Evolutionary conservation across 2,113 vertebrate genomes (phyloP), one percentile per base, ranked within the genome.

Genomic region (Atlantisia rogersi): DNA sequence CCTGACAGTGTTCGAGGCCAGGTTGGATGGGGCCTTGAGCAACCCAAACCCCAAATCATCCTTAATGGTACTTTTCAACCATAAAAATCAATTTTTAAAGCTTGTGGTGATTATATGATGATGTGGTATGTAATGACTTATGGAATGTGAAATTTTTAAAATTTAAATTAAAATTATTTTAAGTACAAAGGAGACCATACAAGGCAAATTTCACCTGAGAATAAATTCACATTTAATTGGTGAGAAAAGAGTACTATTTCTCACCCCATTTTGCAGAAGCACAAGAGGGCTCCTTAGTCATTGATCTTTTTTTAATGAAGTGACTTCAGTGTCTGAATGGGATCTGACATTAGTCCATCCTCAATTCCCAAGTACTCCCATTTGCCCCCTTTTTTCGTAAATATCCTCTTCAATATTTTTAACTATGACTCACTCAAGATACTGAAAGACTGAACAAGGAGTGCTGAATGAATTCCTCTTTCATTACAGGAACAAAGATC

Each of bases 151-250:
- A 2, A 24, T 60, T 69, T 29, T 46, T 10, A 4, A 28, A 29
- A 63, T 68, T 86, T 31, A 70, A 77, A 21, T 46, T 20, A n/a
- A 86, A 63, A 81, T 50, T 58, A 22, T 2, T 58, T 56, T 32
- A 20, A 70, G 1, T 42, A 19, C 0, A 0, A 2, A 78, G 32
- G 11, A 63, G 24, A 26, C 3, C 1, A 3, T 50, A 44, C 4
- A 53, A 16, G 15, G 8, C 3, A 84, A 78, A 65, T 73, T 81
- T 74, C 5, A 65, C 12, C 18, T 46, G 35, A 73, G 26, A 87
- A 53, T 44, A 64, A 55, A 90, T 31, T 73, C 24, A 86, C 12
- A 16, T 32, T 39, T 65, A 3, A 13, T 50, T 25, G 7, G 5
- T 40, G 20, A 48, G 10, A 81, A 26, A 62, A 69, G 8, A 10